A percentile compares a stretch with the other conserved stretches of the same genome.
Conservation (phyloP, 2,888 invertebrate species). For the Ophion slaviceki region DNA sequence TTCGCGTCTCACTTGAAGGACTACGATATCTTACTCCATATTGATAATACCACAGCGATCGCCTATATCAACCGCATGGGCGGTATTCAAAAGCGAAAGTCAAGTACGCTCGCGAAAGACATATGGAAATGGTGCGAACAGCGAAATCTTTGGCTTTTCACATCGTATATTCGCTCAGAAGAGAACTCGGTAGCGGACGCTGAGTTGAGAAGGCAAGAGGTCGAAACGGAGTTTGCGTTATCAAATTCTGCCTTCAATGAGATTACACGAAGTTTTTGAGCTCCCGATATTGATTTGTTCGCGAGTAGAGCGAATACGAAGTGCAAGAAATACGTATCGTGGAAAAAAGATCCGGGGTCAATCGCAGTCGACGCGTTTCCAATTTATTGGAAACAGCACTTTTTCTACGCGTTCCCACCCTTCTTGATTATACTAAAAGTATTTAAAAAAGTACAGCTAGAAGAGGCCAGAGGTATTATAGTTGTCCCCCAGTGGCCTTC, state of each 20-base stretch:
- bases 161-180: constrained; percentile 32
- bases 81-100: constrained; percentile 32
- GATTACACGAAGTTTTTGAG: constrained; percentile 5
- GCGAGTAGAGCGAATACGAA: constrained; percentile 28
- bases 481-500: constrained; percentile 16
- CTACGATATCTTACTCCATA: constrained; percentile 53
- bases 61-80: constrained; percentile 59
- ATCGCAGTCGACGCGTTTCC: constrained; percentile 22
- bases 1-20: constrained; percentile 40
- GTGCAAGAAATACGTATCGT: constrained; percentile 30
- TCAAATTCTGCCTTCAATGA: constrained; percentile 4
- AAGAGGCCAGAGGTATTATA: constrained; percentile 12
- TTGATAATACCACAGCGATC: constrained; percentile 61
- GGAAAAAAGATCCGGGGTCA: constrained; percentile 30
- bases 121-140: constrained; percentile 54
- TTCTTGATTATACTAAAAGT: constrained; percentile 8
- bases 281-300: constrained; percentile 39
- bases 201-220: constrained; percentile 13
- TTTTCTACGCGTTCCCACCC: constrained; percentile 60
- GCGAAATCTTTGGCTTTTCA: constrained; percentile 26
- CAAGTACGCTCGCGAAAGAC: constrained; percentile 22
- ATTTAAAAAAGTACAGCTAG: constrained; percentile 12
- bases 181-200: constrained; percentile 31
- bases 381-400: constrained; percentile 10
- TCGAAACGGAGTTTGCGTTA: constrained; percentile 15